Conservation (phyloP, 2,888 invertebrate species). For the Thera britannica region DNA sequence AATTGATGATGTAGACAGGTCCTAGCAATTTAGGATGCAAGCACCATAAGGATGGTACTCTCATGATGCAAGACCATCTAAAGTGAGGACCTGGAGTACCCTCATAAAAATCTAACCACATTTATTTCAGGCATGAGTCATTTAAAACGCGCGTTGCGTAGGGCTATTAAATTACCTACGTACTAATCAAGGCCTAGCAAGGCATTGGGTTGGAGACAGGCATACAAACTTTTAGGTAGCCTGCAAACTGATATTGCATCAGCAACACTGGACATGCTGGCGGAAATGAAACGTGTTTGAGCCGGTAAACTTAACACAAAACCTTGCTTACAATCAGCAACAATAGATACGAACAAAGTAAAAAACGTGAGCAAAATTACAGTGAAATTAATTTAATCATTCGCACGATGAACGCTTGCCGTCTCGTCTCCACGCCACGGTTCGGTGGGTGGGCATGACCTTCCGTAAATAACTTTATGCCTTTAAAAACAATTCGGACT, state of each 20-base stretch:
- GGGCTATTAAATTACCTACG: no score
- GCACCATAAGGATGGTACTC: no score
- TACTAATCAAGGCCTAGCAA: no score
- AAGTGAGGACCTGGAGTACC: no score
- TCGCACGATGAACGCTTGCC: conserved; percentile 51
- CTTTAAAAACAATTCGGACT: neutral
- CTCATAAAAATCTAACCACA: no score
- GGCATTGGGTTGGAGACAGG: no score
- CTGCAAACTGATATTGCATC: neutral
- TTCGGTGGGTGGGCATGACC: conserved; percentile 68
- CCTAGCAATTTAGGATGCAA: no score
- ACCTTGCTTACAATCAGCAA: neutral
- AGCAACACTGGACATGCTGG: neutral
- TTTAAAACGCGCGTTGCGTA: no score
- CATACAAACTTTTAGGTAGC: neutral
- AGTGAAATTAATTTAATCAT: conserved; percentile 18
- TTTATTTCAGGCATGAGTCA: no score
- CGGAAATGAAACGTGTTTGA: neutral
- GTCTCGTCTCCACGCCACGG: conserved; percentile 63
- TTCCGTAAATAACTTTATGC: conserved; percentile 45
- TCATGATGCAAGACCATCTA: no score
- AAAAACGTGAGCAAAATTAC: conserved; percentile 1
- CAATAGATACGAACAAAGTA: neutral
- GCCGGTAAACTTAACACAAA: neutral
- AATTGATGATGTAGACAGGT: no score